Evolutionary conservation across 2,113 vertebrate genomes (phyloP).

Genomic region (Vireo altiloquus): DNA sequence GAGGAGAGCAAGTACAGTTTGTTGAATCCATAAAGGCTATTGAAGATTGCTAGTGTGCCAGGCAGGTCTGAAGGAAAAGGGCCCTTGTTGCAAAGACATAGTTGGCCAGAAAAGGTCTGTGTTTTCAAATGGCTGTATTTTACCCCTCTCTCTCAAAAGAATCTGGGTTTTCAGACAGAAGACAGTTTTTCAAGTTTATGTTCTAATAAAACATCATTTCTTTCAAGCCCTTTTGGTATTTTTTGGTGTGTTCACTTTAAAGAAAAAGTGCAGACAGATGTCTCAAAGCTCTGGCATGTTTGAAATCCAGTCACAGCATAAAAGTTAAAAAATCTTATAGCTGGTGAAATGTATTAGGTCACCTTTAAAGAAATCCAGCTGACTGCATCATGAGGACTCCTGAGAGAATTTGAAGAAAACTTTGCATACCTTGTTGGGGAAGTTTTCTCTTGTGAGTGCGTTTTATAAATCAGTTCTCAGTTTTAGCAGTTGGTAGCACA

Average conservation of each 20-base stretch:
- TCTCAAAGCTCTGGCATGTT: not conserved
- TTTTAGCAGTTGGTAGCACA: not conserved
- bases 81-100: not conserved
- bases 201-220: not conserved
- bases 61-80: not conserved
- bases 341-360: not conserved
- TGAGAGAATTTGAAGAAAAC: not conserved
- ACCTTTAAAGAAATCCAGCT: not conserved
- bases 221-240: not conserved
- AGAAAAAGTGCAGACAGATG: not conserved
- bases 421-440: not conserved
- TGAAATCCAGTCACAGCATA: not conserved
- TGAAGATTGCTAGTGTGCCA: not conserved
- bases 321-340: not conserved
- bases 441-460: not conserved
- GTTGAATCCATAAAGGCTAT: not conserved
- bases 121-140: not conserved
- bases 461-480: not conserved
- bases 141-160: not conserved
- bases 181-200: not conserved
- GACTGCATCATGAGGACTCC: not conserved
- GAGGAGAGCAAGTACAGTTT: not conserved
- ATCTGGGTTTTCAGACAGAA: not conserved
- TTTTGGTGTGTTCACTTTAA: constrained; percentile 2
- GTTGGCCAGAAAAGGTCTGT: not conserved